Base-by-base conservation (phyloP, 1,140 invertebrate genomes). In the Pogonomyrmex californicus region DNA sequence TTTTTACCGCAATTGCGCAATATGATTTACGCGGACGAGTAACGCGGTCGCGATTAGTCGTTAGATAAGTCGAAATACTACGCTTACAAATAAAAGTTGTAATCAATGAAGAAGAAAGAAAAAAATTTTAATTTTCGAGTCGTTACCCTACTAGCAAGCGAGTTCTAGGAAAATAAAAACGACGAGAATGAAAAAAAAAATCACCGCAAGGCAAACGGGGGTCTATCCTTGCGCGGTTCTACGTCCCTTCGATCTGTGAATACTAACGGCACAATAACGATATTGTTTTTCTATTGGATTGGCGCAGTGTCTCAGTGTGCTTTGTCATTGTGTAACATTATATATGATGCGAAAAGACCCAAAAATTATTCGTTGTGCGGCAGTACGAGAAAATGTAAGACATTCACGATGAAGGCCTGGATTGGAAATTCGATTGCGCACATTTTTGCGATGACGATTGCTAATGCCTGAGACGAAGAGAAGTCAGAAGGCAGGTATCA, bases 11-110 rank as follows among this genome's bases (percentile, higher is more conserved):
- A 30, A 88, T 81, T 68, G 49, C 60, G 54, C 68, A 54, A 23
- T 81, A 65, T 33, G 12, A 44, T 63, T 82, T 79, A 49, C 49
- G 44, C 88, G 23, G 54, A 85, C 60, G 56, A 65, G 90, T 85
- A 71, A 73, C 66, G 87, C 77, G 82, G 86, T 86, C 73, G 23
- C 23, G 77, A 90, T 63, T 90, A 79, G 86, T 87, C 83, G 81
- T 66, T 93, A 94, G 92, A 86, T 71, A 86, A 91, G 91, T 92
- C 90, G 90, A 92, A 92, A 92, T 94, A 93, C 91, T 93, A 94
- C 93, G 93, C 93, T 94, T 94, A 94, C 70, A 76, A 86, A 91
- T 89, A 91, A 76, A 87, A 81, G 36, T 60, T 65, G 49, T 83
- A 83, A 87, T 36, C 79, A 23, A 62, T 82, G 41, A 49, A 68